These are phyloP conservation scores for Danio kyathit DNA, from an alignment of 2,797 vertebrate species.

Conservation along the genomic window DNA sequence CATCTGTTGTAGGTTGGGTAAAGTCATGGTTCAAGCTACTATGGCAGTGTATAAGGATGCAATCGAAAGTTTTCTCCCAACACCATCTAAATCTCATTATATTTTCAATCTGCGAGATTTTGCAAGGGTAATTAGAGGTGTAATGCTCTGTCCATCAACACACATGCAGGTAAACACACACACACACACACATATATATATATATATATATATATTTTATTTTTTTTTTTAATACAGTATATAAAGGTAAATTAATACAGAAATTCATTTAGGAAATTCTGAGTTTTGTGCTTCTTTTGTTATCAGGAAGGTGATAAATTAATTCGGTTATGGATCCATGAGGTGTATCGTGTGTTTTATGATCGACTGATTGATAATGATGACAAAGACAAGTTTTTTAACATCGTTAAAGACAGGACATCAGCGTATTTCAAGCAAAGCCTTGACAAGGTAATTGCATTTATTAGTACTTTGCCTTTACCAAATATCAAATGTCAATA, in stretches of 20 bases:
- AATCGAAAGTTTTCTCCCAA: constrained; percentile 89
- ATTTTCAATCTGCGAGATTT: constrained; percentile 96
- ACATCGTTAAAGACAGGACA: constrained; percentile 86
- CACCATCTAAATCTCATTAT: constrained; percentile 95
- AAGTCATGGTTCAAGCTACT: constrained; percentile 90
- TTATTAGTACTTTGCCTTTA: neutral
- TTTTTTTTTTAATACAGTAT: too few relatives aligned
- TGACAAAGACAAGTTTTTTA: constrained; percentile 88
- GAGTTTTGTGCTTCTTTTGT: constrained; percentile 19
- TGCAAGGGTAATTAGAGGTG: constrained; percentile 88
- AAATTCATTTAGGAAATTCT: constrained; percentile 13
- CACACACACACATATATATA: neutral
- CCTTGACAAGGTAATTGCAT: constrained; percentile 83
- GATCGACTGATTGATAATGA: constrained; percentile 87
- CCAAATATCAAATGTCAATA: too few relatives aligned
- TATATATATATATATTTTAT: too few relatives aligned
- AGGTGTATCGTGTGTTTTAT: constrained; percentile 93
- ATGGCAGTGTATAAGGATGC: constrained; percentile 87
- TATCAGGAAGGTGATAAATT: constrained; percentile 89
- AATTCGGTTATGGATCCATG: constrained; percentile 94
- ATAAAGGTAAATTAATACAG: neutral
- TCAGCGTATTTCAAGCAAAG: constrained; percentile 85
- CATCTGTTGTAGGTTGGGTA: constrained; percentile 80
- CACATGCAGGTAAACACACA: constrained; percentile 84
- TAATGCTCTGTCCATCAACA: constrained; percentile 89